These are phyloP conservation scores for Drosophila auraria DNA, from an alignment of 1,140 invertebrate species.

Conservation along the genomic window DNA sequence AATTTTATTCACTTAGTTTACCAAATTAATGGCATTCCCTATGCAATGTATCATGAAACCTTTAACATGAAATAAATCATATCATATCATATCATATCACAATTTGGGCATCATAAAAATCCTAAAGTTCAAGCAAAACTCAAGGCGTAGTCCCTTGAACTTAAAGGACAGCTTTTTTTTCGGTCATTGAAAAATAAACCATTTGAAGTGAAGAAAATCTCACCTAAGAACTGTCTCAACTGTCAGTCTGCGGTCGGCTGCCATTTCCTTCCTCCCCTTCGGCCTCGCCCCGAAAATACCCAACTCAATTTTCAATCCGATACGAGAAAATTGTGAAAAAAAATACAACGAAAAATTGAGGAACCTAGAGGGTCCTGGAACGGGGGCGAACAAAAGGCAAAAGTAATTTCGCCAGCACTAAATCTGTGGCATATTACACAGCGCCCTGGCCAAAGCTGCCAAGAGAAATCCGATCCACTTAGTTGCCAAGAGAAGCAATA, in stretches of 20 bases:
- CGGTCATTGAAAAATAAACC: constrained; percentile 19
- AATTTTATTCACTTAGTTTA: background rate
- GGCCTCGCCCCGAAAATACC: constrained; percentile 23
- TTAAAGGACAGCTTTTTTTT: constrained; percentile 8
- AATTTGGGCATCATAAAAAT: background rate
- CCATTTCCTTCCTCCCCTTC: constrained; percentile 2
- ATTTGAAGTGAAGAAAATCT: constrained; percentile 25
- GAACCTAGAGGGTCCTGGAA: constrained; percentile 11
- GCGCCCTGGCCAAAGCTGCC: constrained; percentile 34
- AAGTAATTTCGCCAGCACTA: constrained; percentile 64
- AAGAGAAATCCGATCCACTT: constrained; percentile 69
- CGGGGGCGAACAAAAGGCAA: constrained; percentile 49
- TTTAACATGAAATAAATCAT: no score
- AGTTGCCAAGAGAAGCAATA: constrained; percentile 62
- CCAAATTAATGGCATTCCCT: background rate
- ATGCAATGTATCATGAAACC: background rate
- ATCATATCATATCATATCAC: no score
- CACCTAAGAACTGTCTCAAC: constrained; percentile 38
- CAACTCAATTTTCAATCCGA: constrained; percentile 64
- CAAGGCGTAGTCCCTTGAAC: background rate
- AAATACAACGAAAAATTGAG: background rate
- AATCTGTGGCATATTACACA: constrained; percentile 64
- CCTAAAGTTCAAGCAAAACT: background rate
- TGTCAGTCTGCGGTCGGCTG: constrained; percentile 38
- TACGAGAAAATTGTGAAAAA: constrained; percentile 39